Evolutionary conservation across 2,888 invertebrate species (phyloP).

Genomic region (Himalopsyche japonica): DNA sequence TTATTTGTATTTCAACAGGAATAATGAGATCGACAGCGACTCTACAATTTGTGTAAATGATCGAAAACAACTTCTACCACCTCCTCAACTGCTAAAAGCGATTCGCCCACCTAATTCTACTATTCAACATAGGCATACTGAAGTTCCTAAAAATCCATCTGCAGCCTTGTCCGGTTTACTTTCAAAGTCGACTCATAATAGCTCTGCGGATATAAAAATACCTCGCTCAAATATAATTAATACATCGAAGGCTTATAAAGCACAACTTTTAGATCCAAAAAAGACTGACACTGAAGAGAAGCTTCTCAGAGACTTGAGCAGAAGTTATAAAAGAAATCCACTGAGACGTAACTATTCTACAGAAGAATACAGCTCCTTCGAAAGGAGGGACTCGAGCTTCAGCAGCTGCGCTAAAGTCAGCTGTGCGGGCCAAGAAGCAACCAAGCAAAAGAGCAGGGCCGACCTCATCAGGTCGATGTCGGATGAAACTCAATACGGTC

Average conservation of each 20-base stretch:
- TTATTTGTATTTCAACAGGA: not conserved
- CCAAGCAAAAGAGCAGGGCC: not conserved
- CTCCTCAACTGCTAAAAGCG: not conserved
- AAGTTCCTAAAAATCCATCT: not conserved
- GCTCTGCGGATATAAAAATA: constrained; percentile 8
- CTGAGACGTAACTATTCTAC: constrained; percentile 17
- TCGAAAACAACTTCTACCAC: not conserved
- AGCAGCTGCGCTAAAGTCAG: not conserved
- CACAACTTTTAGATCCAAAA: not conserved
- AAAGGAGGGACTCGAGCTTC: constrained; percentile 5
- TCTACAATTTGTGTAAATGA: not conserved
- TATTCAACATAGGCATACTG: not conserved
- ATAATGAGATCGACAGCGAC: constrained; percentile 3
- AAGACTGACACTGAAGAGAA: not conserved
- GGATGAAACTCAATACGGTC: constrained; percentile 9
- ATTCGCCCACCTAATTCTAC: not conserved
- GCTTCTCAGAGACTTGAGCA: not conserved
- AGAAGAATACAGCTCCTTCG: constrained; percentile 35
- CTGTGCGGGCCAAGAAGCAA: not conserved
- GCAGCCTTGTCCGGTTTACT: not conserved
- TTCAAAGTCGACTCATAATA: not conserved
- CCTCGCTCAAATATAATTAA: not conserved
- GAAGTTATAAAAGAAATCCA: constrained; percentile 32
- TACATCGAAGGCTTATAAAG: not conserved
- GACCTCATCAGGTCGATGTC: constrained; percentile 20